Evolutionary conservation across 2,888 invertebrate genomes (phyloP).

Genomic region (Microplitis deprimator): DNA sequence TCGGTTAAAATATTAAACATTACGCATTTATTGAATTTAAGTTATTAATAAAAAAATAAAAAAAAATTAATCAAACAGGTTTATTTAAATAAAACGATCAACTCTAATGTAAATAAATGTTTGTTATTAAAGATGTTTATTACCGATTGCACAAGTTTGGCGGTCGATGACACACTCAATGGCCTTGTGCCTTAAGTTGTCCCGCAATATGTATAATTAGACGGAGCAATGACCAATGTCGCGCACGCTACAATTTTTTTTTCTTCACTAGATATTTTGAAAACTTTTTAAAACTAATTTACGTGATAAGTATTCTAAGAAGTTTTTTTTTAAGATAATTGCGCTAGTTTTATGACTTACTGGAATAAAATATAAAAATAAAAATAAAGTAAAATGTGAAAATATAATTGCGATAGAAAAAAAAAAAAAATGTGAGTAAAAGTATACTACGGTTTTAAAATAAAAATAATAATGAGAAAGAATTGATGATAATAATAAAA

Average conservation of each 20-base stretch:
- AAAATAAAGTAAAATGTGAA: neutral
- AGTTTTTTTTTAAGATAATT: slow-evolving; percentile 10
- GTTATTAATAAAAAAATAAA: neutral
- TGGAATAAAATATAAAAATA: neutral
- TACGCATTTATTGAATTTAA: neutral
- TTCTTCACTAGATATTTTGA: neutral
- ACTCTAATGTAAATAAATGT: slow-evolving; percentile 8
- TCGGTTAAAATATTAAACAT: neutral
- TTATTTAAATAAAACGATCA: neutral
- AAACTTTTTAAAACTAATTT: neutral
- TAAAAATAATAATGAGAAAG: neutral
- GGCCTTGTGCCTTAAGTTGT: slow-evolving; percentile 50
- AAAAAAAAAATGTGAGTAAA: neutral
- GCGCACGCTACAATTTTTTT: slow-evolving; percentile 10
- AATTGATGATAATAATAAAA: neutral
- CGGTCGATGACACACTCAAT: slow-evolving; percentile 49
- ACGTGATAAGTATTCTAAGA: neutral
- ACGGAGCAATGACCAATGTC: slow-evolving; percentile 35
- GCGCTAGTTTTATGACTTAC: neutral
- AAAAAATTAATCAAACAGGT: neutral
- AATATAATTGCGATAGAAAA: neutral
- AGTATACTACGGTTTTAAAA: neutral
- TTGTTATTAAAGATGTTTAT: neutral
- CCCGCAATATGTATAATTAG: slow-evolving; percentile 33
- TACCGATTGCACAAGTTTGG: slow-evolving; percentile 30